Evolutionary conservation across 2,888 invertebrate genomes (phyloP).

Genomic region (Erpobdella octoculata): DNA sequence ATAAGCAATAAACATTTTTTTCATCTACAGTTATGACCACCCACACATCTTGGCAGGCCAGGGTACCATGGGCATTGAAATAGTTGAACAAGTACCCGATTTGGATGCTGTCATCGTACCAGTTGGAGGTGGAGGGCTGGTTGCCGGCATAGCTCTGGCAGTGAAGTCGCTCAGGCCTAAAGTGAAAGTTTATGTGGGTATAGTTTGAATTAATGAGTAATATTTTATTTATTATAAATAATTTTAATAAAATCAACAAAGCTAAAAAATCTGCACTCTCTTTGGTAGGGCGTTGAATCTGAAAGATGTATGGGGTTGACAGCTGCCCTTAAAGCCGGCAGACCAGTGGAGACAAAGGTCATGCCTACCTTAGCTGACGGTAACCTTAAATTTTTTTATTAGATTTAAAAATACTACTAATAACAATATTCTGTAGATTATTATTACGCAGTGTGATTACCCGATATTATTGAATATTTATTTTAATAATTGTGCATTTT

Average conservation of each 20-base stretch:
- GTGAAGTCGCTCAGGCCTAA: constrained; percentile 76
- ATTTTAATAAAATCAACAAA: not conserved
- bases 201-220: no score
- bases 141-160: constrained; percentile 82
- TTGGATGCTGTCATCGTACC: constrained; percentile 84
- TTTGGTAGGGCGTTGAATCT: constrained; percentile 71
- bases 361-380: constrained; percentile 77
- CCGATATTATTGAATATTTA: not conserved
- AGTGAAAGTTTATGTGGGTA: constrained; percentile 75
- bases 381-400: constrained; percentile 37
- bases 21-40: constrained; percentile 71
- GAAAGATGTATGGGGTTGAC: constrained; percentile 82
- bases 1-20: not conserved
- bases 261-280: not conserved
- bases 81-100: constrained; percentile 76
- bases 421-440: not conserved
- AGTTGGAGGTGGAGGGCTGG: constrained; percentile 84
- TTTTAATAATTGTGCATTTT: not conserved
- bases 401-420: not conserved
- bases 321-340: constrained; percentile 63
- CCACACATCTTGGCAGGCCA: constrained; percentile 90
- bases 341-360: constrained; percentile 63
- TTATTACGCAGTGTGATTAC: not conserved
- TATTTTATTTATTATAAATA: not conserved
- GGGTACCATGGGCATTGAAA: constrained; percentile 85